phyloP scores from a whole-genome alignment of 1,140 invertebrate genomes.

The Nasonia vitripennis region DNA sequence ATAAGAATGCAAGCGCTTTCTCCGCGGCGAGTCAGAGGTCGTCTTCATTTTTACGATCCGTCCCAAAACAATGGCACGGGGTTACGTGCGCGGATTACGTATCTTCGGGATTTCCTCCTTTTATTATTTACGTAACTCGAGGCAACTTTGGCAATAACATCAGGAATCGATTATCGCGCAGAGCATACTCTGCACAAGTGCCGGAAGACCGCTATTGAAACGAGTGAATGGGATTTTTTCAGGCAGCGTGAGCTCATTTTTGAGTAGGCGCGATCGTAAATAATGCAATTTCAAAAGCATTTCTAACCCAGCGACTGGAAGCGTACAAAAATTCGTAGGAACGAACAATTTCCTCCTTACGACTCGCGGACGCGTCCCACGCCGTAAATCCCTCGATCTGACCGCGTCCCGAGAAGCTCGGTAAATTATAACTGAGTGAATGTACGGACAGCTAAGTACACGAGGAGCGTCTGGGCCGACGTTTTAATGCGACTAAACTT shows the following conservation, averaged over 20 bases:
- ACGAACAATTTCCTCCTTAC: constrained; percentile 30
- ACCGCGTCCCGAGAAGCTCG: constrained; percentile 33
- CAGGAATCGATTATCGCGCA: background rate
- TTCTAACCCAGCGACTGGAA: background rate
- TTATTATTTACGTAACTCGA: background rate
- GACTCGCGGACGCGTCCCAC: background rate
- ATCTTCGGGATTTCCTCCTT: background rate
- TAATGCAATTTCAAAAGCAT: background rate
- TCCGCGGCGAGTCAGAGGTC: background rate
- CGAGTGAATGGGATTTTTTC: background rate
- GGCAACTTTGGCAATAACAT: background rate
- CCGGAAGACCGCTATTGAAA: background rate
- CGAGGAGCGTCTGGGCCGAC: constrained; percentile 37
- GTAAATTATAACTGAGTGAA: constrained; percentile 37
- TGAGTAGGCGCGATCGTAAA: constrained; percentile 8
- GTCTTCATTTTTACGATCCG: background rate
- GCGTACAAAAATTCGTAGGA: background rate
- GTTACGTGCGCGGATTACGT: background rate
- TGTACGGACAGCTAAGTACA: background rate
- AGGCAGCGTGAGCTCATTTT: background rate
- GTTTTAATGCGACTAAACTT: constrained; percentile 66
- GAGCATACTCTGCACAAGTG: too few relatives aligned
- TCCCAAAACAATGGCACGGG: background rate
- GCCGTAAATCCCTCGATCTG: constrained; percentile 21
- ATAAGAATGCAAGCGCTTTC: background rate